Base-by-base conservation (phyloP, 2,797 vertebrate genomes). In the Acomys russatus region DNA sequence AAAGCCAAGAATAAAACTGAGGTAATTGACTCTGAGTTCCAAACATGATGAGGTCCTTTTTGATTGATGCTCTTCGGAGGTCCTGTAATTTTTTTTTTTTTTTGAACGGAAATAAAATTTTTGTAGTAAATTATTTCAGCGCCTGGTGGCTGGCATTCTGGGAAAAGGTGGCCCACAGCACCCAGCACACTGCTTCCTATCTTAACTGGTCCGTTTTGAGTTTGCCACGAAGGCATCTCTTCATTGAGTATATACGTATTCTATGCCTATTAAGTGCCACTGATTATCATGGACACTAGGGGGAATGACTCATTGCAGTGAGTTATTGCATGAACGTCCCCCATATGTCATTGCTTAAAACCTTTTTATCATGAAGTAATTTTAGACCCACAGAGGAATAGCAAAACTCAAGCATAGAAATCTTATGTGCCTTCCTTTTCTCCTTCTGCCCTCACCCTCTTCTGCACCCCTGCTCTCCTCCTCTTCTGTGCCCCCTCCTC, bases 21-120 rank as follows among this genome's bases (percentile, higher is more conserved):
- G 44, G 15, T 15, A 1, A 11, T 33, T 8, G 1, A 18, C 28
- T 6, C 2, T 5, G 9, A 73, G n/a, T 2, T 0, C 3, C 80
- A 74, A 68, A 51, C n/a, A 14, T 68, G 2, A 4, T 33, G 28
- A 4, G 38, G 64, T 30, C 7, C 11, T 9, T 28, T 12, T 71
- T 35, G 5, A 3, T 28, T 33, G 12, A 18, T 0, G 23, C 7
- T 6, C 10, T 44, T 11, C 73, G 8, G 25, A 23, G 1, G 66
- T 17, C 22, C 44, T 44, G 9, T 56, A 35, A 63, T 17, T 68
- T 66, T 59, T 80, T 64, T 49, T 49, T 68, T 4, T 44, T 44
- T 44, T n/a, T 3, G 54, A 0, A 10, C 7, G 38, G 6, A 8
- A 33, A 28, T 80, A 20, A 38, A 9, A 7, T 25, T 23, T 22